phyloP scores from a whole-genome alignment of 2,113 vertebrate genomes.

The Mesocricetus auratus region DNA sequence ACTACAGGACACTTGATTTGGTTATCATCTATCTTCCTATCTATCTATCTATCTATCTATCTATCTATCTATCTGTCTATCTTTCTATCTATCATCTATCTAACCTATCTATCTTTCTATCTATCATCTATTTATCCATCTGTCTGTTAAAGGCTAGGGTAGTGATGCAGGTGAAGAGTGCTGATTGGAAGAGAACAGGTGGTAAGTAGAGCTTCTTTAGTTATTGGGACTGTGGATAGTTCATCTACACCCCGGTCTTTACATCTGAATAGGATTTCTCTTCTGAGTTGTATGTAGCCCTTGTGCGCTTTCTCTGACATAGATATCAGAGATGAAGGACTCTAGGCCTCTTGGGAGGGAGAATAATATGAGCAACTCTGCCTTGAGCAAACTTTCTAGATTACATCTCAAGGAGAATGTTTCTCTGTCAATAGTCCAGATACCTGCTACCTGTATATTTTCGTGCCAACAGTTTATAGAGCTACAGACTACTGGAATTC shows the following conservation, averaged over 20 bases:
- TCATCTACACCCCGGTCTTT: not conserved
- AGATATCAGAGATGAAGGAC: not conserved
- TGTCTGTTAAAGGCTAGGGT: too few relatives aligned
- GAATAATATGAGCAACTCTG: not conserved
- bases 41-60: not conserved
- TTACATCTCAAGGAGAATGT: not conserved
- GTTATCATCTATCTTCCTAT: not conserved
- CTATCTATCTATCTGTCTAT: not conserved
- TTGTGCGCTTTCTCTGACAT: not conserved
- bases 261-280: not conserved
- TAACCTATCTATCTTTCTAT: not conserved
- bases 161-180: not conserved
- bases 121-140: too few relatives aligned
- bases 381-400: not conserved
- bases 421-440: not conserved
- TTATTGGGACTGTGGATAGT: not conserved
- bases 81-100: not conserved
- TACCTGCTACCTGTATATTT: not conserved
- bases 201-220: not conserved
- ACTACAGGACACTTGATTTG: not conserved
- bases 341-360: not conserved
- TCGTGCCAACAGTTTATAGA: not conserved
- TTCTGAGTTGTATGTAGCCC: not conserved
- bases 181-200: not conserved
- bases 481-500: not conserved